Base-by-base conservation (phyloP, 2,113 vertebrate genomes). In the Rallus limicola region DNA sequence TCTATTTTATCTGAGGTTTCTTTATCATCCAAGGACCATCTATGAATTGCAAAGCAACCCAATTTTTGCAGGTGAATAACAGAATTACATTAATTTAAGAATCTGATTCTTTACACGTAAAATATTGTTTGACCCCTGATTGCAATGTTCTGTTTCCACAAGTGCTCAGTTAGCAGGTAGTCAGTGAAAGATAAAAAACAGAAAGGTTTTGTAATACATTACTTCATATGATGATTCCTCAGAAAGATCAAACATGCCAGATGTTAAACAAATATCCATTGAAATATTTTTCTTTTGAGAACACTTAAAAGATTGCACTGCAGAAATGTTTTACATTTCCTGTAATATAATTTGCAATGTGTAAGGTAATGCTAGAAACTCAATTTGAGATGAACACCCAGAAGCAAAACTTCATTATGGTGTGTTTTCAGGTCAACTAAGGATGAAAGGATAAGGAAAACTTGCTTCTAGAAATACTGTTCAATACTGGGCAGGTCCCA, bases 381-480 rank as follows among this genome's bases (percentile, higher is more conserved):
- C 34, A 59, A 31, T 92, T 50, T 83, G 82, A 90, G 56, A 33
- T 36, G 79, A 94, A 95, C 40, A 77, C 88, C 82, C 85, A 96
- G 93, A 81, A 96, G 93, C 72, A 93, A 95, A 93, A 64, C 52
- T 81, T 90, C 31, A 58, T 56, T 58, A 26, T 42, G 36, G 44
- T 58, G 50, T 38, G 28, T 87, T 95, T 85, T 93, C 77, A 88
- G 69, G 74, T 91, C 34, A 96, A 53, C 31, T 24, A 36, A 78
- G 33, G 92, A 94, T 92, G 64, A 95, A 93, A 95, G 90, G 38
- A 46, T 38, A 34, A 95, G 48, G 68, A 80, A 95, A 88, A 60
- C 13, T 56, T 29, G 19, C 65, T 67, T 19, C 76, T 86, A 26
- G 69, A 90, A 92, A 68, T 69, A 71, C 65, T 81, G 38, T 86